These are phyloP conservation scores for Leptinotarsa tumamoca DNA, from an alignment of 2,888 invertebrate species.

Conservation along the genomic window DNA sequence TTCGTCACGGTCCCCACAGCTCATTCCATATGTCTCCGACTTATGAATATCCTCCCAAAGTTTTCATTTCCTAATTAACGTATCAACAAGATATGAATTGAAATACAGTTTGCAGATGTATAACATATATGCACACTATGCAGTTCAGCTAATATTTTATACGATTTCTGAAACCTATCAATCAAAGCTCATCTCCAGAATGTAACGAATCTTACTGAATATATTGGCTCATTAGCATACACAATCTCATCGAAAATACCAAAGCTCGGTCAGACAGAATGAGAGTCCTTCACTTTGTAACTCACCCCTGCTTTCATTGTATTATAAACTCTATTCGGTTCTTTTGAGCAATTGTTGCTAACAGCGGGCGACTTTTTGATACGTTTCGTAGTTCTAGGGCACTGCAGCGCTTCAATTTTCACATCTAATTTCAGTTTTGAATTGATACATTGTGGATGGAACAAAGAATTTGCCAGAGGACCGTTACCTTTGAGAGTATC, in stretches of 20 bases:
- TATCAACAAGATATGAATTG: neutral
- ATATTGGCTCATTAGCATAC: constrained; percentile 37
- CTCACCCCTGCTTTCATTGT: constrained; percentile 43
- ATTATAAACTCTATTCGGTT: constrained; percentile 38
- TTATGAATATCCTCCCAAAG: no score
- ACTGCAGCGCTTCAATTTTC: constrained; percentile 4
- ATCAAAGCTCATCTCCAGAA: neutral
- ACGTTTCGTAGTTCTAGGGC: constrained; percentile 32
- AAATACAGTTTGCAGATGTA: neutral
- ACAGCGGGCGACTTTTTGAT: constrained; percentile 43
- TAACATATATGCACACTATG: no score
- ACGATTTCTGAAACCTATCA: neutral
- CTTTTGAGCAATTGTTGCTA: constrained; percentile 32
- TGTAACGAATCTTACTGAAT: neutral
- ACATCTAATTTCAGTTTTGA: constrained; percentile 7
- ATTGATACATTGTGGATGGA: constrained; percentile 18
- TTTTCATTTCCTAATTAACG: no score
- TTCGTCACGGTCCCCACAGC: no score
- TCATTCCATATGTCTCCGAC: no score
- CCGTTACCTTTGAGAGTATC: constrained; percentile 10
- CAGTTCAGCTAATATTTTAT: neutral
- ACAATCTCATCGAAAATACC: constrained; percentile 26
- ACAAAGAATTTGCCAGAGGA: constrained; percentile 1
- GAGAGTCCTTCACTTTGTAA: constrained; percentile 47
- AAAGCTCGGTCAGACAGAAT: constrained; percentile 50